Evolutionary conservation across 2,888 invertebrate genomes (phyloP).

Genomic region (Brachypalpus laphriformis): DNA sequence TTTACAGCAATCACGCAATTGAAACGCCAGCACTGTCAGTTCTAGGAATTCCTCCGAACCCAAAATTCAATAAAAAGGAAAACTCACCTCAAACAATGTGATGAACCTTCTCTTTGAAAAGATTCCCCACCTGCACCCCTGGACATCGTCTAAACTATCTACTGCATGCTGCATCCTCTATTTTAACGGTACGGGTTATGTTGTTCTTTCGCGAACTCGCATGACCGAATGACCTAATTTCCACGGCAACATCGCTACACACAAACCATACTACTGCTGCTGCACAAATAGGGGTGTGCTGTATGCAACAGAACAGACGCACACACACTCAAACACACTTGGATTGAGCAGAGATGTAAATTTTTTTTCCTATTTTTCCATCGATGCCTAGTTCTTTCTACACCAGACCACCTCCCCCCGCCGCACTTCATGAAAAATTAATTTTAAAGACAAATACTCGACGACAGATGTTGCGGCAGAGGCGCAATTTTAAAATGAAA

Average conservation of each 20-base stretch:
- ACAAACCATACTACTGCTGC: slow-evolving; percentile 35
- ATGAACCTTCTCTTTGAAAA: neutral
- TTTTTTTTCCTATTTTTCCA: neutral
- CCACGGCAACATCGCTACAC: slow-evolving; percentile 56
- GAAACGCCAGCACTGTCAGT: neutral
- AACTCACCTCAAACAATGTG: neutral
- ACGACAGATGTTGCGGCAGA: slow-evolving; percentile 41
- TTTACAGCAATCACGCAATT: neutral
- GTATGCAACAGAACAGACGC: slow-evolving; percentile 47
- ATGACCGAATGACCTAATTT: slow-evolving; percentile 82
- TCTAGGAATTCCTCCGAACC: neutral
- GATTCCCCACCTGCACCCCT: neutral
- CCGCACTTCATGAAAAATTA: slow-evolving; percentile 22
- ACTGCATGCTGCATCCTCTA: slow-evolving; percentile 39
- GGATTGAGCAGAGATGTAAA: neutral
- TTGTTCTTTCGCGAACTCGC: slow-evolving; percentile 72
- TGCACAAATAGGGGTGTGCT: slow-evolving; percentile 59
- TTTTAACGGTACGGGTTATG: slow-evolving; percentile 28
- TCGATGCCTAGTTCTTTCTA: neutral
- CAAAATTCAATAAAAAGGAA: neutral
- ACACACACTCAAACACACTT: slow-evolving; percentile 18
- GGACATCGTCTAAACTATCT: neutral
- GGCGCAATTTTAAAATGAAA: neutral
- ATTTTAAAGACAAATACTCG: slow-evolving; percentile 31
- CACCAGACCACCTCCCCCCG: no score